Base-by-base conservation (phyloP, 1,140 invertebrate genomes). In the Neomicropteryx cornuta region DNA sequence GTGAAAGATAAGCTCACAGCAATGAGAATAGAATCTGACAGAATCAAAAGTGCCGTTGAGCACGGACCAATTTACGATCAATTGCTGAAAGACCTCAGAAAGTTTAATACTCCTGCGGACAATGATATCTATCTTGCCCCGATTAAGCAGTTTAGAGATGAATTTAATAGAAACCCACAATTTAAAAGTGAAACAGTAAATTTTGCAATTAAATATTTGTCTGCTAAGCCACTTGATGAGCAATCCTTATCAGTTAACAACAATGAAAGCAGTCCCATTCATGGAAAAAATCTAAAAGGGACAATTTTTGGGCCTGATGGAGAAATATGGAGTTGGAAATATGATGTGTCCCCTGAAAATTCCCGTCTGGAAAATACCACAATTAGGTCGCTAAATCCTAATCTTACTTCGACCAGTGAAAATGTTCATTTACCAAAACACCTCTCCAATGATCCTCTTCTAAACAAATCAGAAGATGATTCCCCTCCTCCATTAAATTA, bases 51-150 rank as follows among this genome's bases (percentile, higher is more conserved):
- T 47, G 70, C 70, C 0, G 66, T 73, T 3, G 65, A 71, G 48
- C 72, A 75, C 51, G 70, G 64, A 0, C 70, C 70, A 1, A 64
- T 72, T 13, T 75, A 75, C 45, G 68, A 72, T 29, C 69, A 70
- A 40, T 47, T 75, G 2, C 62, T 72, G 27, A 68, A 69, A 30
- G 62, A 67, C 40, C 52, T 75, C 0, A 64, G 59, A 37, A 67
- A 70, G 28, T 60, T 72, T 32, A 69, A 69, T 39, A 63, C 73
- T 23, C 48, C 60, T 0, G 56, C 70, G n/a, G 53, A 55, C 6
- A 58, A 61, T 42, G 72, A 73, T 50, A 62, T 71, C 17, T 58
- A 73, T 38, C 44, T 75, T 27, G 58, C 62, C 43, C 72, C 72
- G 4, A 64, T 75, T 19, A 68, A 72, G 42, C 49, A 64, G 3